phyloP scores from a whole-genome alignment of 2,888 invertebrate genomes.

The Caenorhabditis wallacei region DNA sequence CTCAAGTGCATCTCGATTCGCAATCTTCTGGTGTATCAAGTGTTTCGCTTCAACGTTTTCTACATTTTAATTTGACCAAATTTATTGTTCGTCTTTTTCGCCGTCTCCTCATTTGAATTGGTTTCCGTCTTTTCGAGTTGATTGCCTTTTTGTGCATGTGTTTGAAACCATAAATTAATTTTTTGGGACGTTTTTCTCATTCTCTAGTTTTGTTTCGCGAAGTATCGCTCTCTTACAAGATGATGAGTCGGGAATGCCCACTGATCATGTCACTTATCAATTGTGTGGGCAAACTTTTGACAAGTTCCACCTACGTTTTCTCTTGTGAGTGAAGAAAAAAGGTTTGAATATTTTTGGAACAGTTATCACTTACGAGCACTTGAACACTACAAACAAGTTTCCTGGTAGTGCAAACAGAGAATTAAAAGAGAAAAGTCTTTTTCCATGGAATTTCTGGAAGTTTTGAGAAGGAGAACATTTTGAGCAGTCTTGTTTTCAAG shows the following conservation, averaged over 20 bases:
- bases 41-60: constrained; percentile 54
- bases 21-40: constrained; percentile 67
- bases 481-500: constrained; percentile 1
- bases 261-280: constrained; percentile 47
- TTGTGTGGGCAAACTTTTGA: constrained; percentile 42
- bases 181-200: constrained; percentile 11
- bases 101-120: constrained; percentile 12
- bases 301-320: constrained; percentile 37
- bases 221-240: constrained; percentile 36
- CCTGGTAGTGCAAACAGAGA: constrained; percentile 8
- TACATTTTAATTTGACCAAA: constrained; percentile 52
- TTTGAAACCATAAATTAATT: constrained; percentile 20
- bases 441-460: constrained; percentile 1
- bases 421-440: background rate
- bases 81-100: constrained; percentile 17
- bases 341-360: constrained; percentile 14
- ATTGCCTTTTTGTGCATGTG: constrained; percentile 8
- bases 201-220: constrained; percentile 4
- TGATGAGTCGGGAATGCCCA: constrained; percentile 5
- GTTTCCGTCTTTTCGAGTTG: constrained; percentile 35
- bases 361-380: constrained; percentile 16
- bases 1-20: constrained; percentile 67
- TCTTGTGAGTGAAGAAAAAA: background rate
- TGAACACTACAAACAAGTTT: constrained; percentile 1
- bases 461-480: background rate